These are phyloP conservation scores for Diadegma fenestrale DNA, from an alignment of 2,888 invertebrate genomes.

Conservation along the genomic window DNA sequence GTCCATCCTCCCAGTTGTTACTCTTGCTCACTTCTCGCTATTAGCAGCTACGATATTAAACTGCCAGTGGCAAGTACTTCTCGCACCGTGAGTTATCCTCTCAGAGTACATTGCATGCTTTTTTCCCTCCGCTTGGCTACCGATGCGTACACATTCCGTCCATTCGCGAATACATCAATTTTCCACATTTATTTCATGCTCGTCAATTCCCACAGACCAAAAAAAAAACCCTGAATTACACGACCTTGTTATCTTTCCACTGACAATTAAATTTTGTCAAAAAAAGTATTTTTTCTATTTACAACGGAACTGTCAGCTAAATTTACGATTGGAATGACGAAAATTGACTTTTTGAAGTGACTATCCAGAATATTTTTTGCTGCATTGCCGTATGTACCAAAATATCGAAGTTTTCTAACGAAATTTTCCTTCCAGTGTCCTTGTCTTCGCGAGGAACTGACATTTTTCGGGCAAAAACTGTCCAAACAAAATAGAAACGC, in stretches of 20 bases:
- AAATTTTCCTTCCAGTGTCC: too few species aligned
- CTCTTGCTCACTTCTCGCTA: constrained; percentile 69
- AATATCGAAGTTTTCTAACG: too few species aligned
- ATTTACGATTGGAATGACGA: too few species aligned
- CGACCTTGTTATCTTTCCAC: background rate
- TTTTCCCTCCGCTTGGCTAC: constrained; percentile 61
- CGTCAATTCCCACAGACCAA: background rate
- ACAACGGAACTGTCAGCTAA: too few species aligned
- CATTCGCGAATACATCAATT: constrained; percentile 16
- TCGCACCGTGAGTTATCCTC: constrained; percentile 69
- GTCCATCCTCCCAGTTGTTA: constrained; percentile 73
- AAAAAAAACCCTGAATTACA: background rate
- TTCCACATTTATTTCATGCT: background rate
- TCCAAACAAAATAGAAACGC: background rate
- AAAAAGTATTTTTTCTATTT: too few species aligned
- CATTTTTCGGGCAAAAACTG: background rate
- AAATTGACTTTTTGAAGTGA: too few species aligned
- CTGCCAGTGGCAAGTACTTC: constrained; percentile 78
- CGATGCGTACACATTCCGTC: constrained; percentile 53
- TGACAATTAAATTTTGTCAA: too few species aligned
- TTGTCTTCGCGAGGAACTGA: background rate
- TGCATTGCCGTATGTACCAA: too few species aligned
- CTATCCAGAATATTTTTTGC: too few species aligned
- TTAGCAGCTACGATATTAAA: constrained; percentile 78
- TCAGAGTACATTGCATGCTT: constrained; percentile 58